Evolutionary conservation across 2,888 invertebrate species (phyloP).

Genomic region (Marronus borbonicus): DNA sequence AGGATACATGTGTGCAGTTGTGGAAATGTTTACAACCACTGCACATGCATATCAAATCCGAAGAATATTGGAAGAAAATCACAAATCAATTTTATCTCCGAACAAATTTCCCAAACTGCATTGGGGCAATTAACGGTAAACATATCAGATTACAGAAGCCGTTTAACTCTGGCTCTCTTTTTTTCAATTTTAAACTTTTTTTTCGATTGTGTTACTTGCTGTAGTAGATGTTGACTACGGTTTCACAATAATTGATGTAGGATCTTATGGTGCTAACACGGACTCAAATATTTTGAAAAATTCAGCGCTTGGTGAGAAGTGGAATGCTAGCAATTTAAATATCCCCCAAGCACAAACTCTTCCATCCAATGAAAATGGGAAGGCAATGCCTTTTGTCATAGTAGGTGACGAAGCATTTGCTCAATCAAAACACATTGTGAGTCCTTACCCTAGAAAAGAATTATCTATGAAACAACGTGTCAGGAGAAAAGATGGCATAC

Average conservation of each 20-base stretch:
- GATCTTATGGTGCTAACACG: slow-evolving; percentile 21
- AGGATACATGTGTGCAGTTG: slow-evolving; percentile 47
- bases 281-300: slow-evolving; percentile 7
- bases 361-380: neutral
- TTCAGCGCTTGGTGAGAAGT: neutral
- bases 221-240: slow-evolving; percentile 30
- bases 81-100: slow-evolving; percentile 39
- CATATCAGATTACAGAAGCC: slow-evolving; percentile 44
- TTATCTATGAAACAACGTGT: neutral
- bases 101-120: slow-evolving; percentile 45
- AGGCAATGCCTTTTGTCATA: neutral
- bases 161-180: slow-evolving; percentile 23
- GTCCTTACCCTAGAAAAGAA: neutral
- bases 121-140: slow-evolving; percentile 11
- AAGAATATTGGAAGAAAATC: slow-evolving; percentile 43
- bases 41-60: slow-evolving; percentile 34
- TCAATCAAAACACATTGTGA: neutral
- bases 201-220: slow-evolving; percentile 1
- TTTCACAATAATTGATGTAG: slow-evolving; percentile 27
- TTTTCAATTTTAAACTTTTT: slow-evolving; percentile 16
- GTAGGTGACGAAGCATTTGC: neutral
- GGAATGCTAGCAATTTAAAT: neutral
- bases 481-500: neutral
- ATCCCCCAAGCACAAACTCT: neutral
- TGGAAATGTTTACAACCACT: slow-evolving; percentile 45